Evolutionary conservation across 2,888 invertebrate species (phyloP), one percentile per base, ranked within the genome.

Genomic region (Teinopalpus imperialis): DNA sequence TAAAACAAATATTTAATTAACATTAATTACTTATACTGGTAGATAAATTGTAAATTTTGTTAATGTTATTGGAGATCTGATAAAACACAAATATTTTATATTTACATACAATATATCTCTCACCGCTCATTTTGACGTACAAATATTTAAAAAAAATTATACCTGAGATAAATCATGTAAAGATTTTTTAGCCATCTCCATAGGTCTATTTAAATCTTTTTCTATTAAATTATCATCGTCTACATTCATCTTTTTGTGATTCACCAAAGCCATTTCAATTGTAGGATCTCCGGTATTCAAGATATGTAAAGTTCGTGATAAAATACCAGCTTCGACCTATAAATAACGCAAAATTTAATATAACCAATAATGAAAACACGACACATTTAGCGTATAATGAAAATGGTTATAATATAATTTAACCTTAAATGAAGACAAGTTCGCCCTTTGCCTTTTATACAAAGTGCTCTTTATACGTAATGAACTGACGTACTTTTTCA

Each of bases 401-500:
- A n/a, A n/a, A n/a, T n/a, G n/a, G n/a, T n/a, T n/a, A n/a, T n/a
- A n/a, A n/a, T n/a, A n/a, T n/a, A n/a, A n/a, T 24, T n/a, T 10
- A 16, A 16, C 90, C 79, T 93, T 92, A 45, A 95, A 81, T 37
- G 93, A 93, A 3, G 94, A 92, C 55, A 96, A 81, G 72, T 95
- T 94, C 34, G 93, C 90, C 61, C 94, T 89, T 69, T 94, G 94
- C 66, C 94, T 92, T 81, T 96, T 97, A 76, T 96, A 97, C 5
- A 93, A 83, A 3, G 93, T 92, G 66, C 95, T 95, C 70, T 95
- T 95, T 37, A 93, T 93, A 46, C 96, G 91, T 50, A 97, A 81
- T 56, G 94, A 93, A 64, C 93, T 93, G 8, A 97, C 94, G 74
- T 96, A 97, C 56, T 93, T 92, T 75, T 96, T 96, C 67, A 96